Percentiles rank a stretch among this genome's conserved stretches.
phyloP scores from a whole-genome alignment of 2,888 invertebrate species.

The Zeuzera pyrina region DNA sequence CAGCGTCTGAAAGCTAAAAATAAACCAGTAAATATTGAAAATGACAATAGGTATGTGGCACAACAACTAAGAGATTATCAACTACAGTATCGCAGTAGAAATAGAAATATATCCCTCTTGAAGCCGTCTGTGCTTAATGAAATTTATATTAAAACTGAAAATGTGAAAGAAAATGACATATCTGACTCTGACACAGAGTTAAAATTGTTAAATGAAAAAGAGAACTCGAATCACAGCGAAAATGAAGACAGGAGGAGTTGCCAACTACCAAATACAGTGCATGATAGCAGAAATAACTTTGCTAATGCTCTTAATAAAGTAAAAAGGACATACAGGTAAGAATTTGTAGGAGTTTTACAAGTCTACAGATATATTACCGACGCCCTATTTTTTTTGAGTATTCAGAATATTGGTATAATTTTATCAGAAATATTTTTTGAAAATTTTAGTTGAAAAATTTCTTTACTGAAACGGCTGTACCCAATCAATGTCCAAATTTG shows the following conservation, averaged over 20 bases:
- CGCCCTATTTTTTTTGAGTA: too few species aligned
- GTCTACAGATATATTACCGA: too few species aligned
- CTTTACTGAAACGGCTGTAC: too few species aligned
- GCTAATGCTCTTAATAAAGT: slow-evolving; percentile 59
- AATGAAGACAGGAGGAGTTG: slow-evolving; percentile 44
- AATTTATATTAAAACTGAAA: slow-evolving; percentile 58
- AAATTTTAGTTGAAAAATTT: too few species aligned
- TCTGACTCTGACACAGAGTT: slow-evolving; percentile 54
- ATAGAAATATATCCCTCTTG: slow-evolving; percentile 47
- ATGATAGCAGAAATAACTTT: slow-evolving; percentile 55
- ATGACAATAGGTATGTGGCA: slow-evolving; percentile 57
- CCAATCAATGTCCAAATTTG: too few species aligned
- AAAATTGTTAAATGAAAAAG: slow-evolving; percentile 46
- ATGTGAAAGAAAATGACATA: slow-evolving; percentile 35
- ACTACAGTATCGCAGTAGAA: slow-evolving; percentile 43
- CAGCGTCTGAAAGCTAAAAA: slow-evolving; percentile 56
- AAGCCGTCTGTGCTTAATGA: slow-evolving; percentile 64
- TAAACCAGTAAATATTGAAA: slow-evolving; percentile 54
- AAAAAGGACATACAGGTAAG: slow-evolving; percentile 58
- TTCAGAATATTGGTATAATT: too few species aligned
- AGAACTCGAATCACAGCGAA: slow-evolving; percentile 48
- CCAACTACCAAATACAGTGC: slow-evolving; percentile 34
- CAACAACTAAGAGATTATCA: slow-evolving; percentile 62
- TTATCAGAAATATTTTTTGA: too few species aligned
- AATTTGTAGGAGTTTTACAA: too few species aligned